Conservation (phyloP, 2,888 invertebrate genomes). For the Elegia similella region DNA sequence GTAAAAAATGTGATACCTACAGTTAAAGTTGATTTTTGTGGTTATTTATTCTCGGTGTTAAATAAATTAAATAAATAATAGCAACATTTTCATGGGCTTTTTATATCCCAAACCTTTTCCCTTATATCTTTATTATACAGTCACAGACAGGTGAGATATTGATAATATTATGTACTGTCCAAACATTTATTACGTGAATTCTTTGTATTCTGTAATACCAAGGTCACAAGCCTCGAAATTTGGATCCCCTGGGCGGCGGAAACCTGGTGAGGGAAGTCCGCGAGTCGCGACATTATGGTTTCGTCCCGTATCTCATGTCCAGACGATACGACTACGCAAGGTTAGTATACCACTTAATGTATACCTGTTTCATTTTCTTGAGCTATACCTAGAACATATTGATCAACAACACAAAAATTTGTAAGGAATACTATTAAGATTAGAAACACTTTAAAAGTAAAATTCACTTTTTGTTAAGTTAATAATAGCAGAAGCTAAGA, state of each 20-base stretch:
- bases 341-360: slow-evolving; percentile 32
- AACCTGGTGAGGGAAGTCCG: slow-evolving; percentile 64
- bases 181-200: background rate
- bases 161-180: background rate
- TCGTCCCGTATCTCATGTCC: slow-evolving; percentile 43
- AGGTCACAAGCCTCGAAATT: slow-evolving; percentile 68
- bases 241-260: slow-evolving; percentile 64
- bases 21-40: slow-evolving; percentile 16
- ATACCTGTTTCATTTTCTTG: background rate
- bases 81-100: slow-evolving; percentile 9
- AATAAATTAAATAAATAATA: slow-evolving; percentile 21
- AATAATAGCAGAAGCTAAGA: too few relatives aligned
- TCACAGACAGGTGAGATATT: background rate
- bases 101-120: background rate
- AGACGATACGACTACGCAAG: slow-evolving; percentile 49
- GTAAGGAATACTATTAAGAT: too few relatives aligned
- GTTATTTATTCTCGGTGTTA: slow-evolving; percentile 17
- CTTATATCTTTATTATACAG: background rate
- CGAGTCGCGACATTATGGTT: slow-evolving; percentile 55
- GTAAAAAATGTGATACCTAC: slow-evolving; percentile 24
- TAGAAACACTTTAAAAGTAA: too few relatives aligned
- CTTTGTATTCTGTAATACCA: background rate
- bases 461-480: too few relatives aligned
- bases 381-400: background rate
- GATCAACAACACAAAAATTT: too few relatives aligned